A percentile compares a stretch with the other conserved stretches of the same genome.
Evolutionary conservation across 64 coral and sea anemone species (phyloP).

Genomic region (Platygyra sinensis): DNA sequence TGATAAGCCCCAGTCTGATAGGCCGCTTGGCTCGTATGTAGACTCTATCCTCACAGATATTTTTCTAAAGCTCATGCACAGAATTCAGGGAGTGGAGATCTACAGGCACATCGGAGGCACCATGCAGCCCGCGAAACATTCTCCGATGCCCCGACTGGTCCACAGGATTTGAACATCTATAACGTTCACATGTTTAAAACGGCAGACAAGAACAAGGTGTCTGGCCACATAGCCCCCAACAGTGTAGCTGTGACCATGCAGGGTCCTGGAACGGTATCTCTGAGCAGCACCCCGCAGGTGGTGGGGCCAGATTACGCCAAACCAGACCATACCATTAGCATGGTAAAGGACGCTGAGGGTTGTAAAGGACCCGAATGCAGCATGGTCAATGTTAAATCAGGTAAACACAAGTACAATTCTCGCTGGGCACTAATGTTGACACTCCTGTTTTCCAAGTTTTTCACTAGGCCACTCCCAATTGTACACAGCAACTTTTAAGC

Average conservation of each 20-base stretch:
- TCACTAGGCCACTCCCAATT: too few relatives aligned
- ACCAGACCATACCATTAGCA: slow-evolving; percentile 11
- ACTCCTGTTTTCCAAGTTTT: too few relatives aligned
- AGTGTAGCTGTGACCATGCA: slow-evolving; percentile 9
- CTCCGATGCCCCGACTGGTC: background rate
- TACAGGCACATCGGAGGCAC: background rate
- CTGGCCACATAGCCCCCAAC: background rate
- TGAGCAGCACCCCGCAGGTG: background rate
- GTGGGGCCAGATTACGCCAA: background rate
- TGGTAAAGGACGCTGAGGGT: background rate
- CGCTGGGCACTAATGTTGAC: too few relatives aligned
- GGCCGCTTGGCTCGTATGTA: too few relatives aligned
- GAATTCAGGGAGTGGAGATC: background rate
- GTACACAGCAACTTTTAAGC: too few relatives aligned
- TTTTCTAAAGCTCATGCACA: background rate
- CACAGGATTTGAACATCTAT: slow-evolving; percentile 4
- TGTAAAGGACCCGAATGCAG: background rate
- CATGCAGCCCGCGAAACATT: background rate
- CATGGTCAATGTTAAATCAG: slow-evolving; percentile 4
- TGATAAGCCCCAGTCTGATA: too few relatives aligned
- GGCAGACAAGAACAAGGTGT: background rate
- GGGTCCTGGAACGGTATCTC: background rate
- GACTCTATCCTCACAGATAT: too few relatives aligned
- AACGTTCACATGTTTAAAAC: background rate
- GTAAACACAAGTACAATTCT: background rate